Evolutionary conservation across 2,797 vertebrate genomes (phyloP), one percentile per base, ranked within the genome.

Genomic region (Coranthus polyacanthus): DNA sequence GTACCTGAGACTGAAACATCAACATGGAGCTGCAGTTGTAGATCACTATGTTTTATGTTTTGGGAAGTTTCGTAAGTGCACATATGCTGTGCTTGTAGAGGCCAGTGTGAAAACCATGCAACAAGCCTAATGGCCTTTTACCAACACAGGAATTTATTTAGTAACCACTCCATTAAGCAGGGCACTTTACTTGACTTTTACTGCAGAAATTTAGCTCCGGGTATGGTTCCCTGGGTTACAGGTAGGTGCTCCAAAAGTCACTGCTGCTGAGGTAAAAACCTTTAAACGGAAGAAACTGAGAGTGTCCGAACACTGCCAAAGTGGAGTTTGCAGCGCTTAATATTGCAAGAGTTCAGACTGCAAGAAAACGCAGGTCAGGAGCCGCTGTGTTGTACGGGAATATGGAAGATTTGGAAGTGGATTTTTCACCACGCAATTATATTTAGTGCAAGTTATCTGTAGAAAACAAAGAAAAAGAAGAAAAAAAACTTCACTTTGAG

Each of bases 81-180:
- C 6, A 13, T 16, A 32, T 7, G 29, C 29, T 32, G 38, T n/a
- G 38, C 38, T 41, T 41, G 38, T 41, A 41, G 13, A 41, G 38
- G n/a, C 38, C 38, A 41, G 44, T 46, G 44, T 22, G 21, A 22
- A 22, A 20, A 22, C 43, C 7, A 12, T 20, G 18, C 44, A 46
- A 21, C 44, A 46, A 18, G 44, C 20, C 21, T 6, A 46, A 21
- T 46, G 44, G 20, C 44, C 12, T 45, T 21, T 45, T 12, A 45
- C 43, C 43, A 45, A 45, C 43, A 12, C 38, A 39, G 38, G 38
- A 39, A 12, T 46, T 21, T 46, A 46, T 46, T 46, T 46, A 46
- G 44, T 12, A 46, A 46, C 43, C 21, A 12, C 20, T 45, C 20
- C 12, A 21, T 45, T 45, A 22, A 45, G 13, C 44, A 12, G 12